These are phyloP conservation scores for Diabrotica virgifera DNA, from an alignment of 1,140 invertebrate species.

Conservation along the genomic window DNA sequence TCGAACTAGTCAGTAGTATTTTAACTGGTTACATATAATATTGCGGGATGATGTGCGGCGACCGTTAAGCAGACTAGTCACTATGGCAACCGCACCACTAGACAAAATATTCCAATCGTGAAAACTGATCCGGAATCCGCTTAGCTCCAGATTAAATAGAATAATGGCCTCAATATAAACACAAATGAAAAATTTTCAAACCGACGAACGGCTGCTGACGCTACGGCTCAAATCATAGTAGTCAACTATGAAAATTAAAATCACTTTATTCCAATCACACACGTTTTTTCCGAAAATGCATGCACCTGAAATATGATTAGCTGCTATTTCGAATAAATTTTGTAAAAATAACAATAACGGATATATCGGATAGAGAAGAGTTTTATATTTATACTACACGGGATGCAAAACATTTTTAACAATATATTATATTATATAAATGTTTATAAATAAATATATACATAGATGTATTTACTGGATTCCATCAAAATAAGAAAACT, in stretches of 20 bases:
- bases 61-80: constrained; percentile 5
- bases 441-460: too few species aligned
- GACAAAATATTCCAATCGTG: constrained; percentile 29
- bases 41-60: not conserved
- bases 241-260: constrained; percentile 28
- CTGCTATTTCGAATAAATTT: too few species aligned
- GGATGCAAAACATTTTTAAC: too few species aligned
- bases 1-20: not conserved
- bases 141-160: constrained; percentile 38
- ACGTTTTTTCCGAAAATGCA: constrained; percentile 21
- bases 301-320: constrained; percentile 24
- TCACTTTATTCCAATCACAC: constrained; percentile 24
- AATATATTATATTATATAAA: too few species aligned
- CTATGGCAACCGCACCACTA: constrained; percentile 29
- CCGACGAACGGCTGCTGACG: constrained; percentile 9
- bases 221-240: constrained; percentile 12
- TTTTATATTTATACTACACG: too few species aligned
- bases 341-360: too few species aligned
- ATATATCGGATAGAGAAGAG: too few species aligned
- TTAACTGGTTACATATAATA: not conserved
- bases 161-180: constrained; percentile 36
- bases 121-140: constrained; percentile 33
- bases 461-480: too few species aligned
- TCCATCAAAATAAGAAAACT: too few species aligned
- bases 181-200: constrained; percentile 33